Conservation (phyloP, 2,113 vertebrate species). For the Todiramphus saurophagus region DNA sequence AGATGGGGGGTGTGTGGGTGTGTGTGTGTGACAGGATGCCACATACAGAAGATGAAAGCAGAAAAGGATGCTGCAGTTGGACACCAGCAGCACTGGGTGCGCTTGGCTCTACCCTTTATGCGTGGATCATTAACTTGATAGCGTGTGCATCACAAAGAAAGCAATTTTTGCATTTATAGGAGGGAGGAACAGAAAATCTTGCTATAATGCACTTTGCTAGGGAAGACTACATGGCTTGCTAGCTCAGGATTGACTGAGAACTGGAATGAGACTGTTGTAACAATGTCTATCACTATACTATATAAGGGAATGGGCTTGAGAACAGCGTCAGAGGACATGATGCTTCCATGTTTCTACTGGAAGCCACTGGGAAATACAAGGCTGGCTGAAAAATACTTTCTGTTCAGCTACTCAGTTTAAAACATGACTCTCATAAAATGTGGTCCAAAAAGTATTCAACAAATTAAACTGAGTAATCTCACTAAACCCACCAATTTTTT, state of each 20-base stretch:
- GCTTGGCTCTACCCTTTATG: background rate
- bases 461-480: background rate
- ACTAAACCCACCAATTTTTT: background rate
- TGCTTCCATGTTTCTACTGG: background rate
- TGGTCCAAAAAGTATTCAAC: background rate
- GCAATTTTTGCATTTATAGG: background rate
- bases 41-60: background rate
- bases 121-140: background rate
- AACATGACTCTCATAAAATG: background rate
- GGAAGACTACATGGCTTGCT: background rate
- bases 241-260: background rate
- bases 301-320: background rate
- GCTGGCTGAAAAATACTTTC: background rate
- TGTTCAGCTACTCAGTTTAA: background rate
- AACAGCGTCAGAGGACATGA: background rate
- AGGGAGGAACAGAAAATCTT: background rate
- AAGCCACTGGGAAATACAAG: background rate
- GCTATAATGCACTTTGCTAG: background rate
- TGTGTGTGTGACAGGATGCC: background rate
- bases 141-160: background rate
- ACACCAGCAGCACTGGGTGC: background rate
- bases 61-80: background rate
- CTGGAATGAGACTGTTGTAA: background rate
- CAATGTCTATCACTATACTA: background rate
- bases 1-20: no score